Conservation (phyloP, 2,797 vertebrate genomes). For the Odontamblyopus rebecca region DNA sequence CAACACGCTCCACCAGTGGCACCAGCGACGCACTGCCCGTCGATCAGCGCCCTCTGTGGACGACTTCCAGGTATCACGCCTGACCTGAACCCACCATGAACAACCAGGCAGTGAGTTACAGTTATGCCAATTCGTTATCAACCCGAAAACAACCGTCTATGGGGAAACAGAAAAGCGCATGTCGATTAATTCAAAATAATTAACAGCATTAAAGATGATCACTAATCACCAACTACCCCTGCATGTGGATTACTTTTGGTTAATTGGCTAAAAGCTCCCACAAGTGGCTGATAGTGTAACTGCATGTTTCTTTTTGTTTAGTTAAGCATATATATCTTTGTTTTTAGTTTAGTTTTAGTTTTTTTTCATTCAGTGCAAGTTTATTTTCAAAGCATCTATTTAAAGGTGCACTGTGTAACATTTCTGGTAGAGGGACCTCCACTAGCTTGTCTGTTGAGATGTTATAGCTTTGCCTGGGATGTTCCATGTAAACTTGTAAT, state of each 20-base stretch:
- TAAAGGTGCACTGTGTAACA: no score
- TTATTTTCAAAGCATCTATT: no score
- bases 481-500: no score
- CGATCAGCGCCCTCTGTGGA: constrained; percentile 88
- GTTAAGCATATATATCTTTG: background rate
- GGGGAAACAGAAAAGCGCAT: constrained; percentile 42
- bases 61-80: constrained; percentile 89
- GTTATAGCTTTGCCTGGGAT: no score
- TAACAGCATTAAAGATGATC: background rate
- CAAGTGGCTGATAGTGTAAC: constrained; percentile 29
- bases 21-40: constrained; percentile 89
- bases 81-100: constrained; percentile 59
- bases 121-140: constrained; percentile 32
- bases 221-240: constrained; percentile 27
- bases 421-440: no score
- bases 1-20: constrained; percentile 94
- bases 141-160: background rate
- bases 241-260: constrained; percentile 23
- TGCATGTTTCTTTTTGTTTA: constrained; percentile 36
- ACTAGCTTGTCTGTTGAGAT: no score
- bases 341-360: no score
- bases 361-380: no score
- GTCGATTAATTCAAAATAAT: constrained; percentile 15
- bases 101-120: constrained; percentile 60
- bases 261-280: constrained; percentile 12